Percentiles rank a stretch among this genome's conserved stretches.
These are phyloP conservation scores for Basileuterus tristriatus DNA, from an alignment of 2,797 vertebrate species.

Conservation along the genomic window DNA sequence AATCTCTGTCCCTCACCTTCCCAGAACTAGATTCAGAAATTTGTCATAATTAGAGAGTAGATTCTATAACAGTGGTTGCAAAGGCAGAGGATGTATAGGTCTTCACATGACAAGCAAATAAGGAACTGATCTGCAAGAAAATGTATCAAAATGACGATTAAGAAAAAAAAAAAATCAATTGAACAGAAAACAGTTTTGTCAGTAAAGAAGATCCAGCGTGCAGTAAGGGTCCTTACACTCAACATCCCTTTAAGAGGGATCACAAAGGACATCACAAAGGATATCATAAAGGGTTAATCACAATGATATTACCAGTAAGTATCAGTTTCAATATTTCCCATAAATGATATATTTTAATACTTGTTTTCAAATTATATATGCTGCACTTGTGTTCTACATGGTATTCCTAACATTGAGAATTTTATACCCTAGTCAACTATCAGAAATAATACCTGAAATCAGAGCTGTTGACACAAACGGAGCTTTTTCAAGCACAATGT, in stretches of 20 bases:
- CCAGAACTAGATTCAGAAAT: neutral
- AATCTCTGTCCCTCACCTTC: neutral
- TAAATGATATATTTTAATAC: neutral
- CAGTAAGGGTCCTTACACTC: neutral
- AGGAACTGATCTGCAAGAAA: neutral
- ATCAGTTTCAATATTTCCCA: neutral
- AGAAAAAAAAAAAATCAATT: neutral
- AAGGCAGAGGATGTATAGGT: neutral
- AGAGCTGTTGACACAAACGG: neutral
- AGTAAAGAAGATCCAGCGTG: neutral
- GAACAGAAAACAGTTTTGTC: neutral
- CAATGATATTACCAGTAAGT: neutral
- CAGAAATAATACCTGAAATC: conserved; percentile 32
- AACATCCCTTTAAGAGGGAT: neutral
- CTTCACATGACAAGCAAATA: neutral
- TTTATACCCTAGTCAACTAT: neutral
- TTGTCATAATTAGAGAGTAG: neutral
- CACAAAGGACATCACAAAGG: neutral
- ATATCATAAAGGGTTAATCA: neutral
- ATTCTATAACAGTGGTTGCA: neutral
- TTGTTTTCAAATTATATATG: neutral
- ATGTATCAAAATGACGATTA: neutral
- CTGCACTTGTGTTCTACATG: neutral
- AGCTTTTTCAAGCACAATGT: neutral
- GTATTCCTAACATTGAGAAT: neutral